Evolutionary conservation across 1,140 invertebrate genomes (phyloP).

Genomic region (Trichogramma pretiosum): DNA sequence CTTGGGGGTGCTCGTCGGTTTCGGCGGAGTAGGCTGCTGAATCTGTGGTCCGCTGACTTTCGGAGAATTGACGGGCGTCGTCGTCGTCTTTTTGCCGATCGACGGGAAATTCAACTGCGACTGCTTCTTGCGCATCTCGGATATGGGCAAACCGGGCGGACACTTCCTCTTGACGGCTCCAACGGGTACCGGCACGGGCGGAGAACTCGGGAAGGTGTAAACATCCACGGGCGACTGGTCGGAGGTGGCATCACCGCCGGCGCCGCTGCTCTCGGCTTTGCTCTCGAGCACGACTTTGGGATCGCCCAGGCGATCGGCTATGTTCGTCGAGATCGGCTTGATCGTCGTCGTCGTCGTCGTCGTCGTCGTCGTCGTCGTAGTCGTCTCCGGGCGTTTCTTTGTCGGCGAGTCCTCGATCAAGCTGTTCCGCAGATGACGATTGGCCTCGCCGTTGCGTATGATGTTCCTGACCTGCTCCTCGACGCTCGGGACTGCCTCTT

Average conservation of each 20-base stretch:
- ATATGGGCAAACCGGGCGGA: constrained; percentile 35
- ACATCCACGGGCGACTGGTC: constrained; percentile 24
- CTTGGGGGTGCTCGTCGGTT: constrained; percentile 3
- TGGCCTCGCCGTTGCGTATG: constrained; percentile 15
- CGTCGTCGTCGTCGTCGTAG: neutral
- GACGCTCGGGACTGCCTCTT: neutral
- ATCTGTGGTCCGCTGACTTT: constrained; percentile 8
- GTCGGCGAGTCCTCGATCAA: neutral
- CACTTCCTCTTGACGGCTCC: constrained; percentile 38
- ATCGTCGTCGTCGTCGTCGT: neutral
- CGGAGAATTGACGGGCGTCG: constrained; percentile 8
- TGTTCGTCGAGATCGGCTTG: constrained; percentile 3
- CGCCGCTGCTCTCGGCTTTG: neutral
- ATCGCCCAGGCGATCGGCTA: constrained; percentile 3
- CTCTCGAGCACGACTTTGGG: no score
- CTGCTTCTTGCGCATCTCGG: constrained; percentile 25
- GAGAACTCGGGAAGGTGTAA: constrained; percentile 31
- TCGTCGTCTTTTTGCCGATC: neutral
- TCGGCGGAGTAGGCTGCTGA: no score
- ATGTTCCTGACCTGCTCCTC: constrained; percentile 11
- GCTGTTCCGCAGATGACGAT: neutral
- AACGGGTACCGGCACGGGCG: constrained; percentile 20
- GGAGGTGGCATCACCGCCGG: no score
- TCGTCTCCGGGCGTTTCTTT: neutral
- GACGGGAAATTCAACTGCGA: no score